Conservation (phyloP, 2,888 invertebrate species). For the Diadromus collaris region DNA sequence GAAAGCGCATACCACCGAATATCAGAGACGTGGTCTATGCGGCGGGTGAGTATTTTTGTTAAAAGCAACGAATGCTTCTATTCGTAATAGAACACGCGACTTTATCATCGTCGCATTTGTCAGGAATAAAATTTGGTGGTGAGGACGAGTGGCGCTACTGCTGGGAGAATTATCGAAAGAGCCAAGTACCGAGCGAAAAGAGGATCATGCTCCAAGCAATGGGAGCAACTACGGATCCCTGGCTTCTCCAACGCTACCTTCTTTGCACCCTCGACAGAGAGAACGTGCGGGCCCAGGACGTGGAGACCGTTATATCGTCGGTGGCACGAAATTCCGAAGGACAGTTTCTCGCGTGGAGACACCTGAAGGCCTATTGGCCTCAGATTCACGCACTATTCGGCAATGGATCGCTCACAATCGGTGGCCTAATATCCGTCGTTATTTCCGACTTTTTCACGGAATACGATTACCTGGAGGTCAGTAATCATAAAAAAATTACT, state of each 20-base stretch:
- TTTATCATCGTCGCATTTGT: slow-evolving; percentile 70
- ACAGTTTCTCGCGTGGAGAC: slow-evolving; percentile 87
- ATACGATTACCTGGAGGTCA: slow-evolving; percentile 88
- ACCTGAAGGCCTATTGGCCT: slow-evolving; percentile 87
- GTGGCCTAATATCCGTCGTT: slow-evolving; percentile 84
- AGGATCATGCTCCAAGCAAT: slow-evolving; percentile 87
- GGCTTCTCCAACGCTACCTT: slow-evolving; percentile 91
- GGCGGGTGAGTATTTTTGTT: slow-evolving; percentile 78
- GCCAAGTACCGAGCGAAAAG: slow-evolving; percentile 86
- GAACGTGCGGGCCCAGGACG: slow-evolving; percentile 86
- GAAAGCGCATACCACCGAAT: slow-evolving; percentile 86
- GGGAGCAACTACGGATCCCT: slow-evolving; percentile 87
- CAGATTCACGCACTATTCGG: slow-evolving; percentile 84
- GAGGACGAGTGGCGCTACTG: slow-evolving; percentile 89
- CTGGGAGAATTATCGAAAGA: slow-evolving; percentile 86
- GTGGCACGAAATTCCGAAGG: slow-evolving; percentile 89
- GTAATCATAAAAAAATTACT: slow-evolving; percentile 24
- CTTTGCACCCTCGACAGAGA: slow-evolving; percentile 87
- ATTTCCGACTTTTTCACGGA: slow-evolving; percentile 87
- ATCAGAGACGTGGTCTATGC: slow-evolving; percentile 87
- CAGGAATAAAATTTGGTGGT: slow-evolving; percentile 87
- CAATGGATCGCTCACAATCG: slow-evolving; percentile 84
- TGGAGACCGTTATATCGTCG: slow-evolving; percentile 86
- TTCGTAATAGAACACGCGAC: background rate
- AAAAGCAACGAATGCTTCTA: background rate